A percentile compares a stretch with the other conserved stretches of the same genome.
Evolutionary conservation across 2,113 vertebrate genomes (phyloP).

Genomic region (Cryptotis parvus): DNA sequence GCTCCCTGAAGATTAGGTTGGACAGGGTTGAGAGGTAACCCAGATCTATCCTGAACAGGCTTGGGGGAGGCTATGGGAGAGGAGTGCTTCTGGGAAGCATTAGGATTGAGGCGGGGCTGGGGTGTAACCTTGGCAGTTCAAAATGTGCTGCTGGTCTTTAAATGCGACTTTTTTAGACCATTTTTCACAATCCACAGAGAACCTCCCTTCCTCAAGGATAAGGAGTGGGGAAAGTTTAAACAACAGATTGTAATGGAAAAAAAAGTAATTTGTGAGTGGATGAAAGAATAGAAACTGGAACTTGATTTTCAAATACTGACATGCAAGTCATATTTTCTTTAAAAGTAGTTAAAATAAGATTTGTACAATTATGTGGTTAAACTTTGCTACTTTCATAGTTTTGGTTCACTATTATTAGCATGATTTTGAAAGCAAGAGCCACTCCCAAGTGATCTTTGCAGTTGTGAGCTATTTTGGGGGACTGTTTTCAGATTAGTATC

Average conservation of each 20-base stretch:
- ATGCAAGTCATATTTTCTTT: conserved; percentile 25
- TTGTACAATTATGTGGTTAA: background rate
- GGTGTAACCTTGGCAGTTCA: conserved; percentile 22
- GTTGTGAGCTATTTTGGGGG: too few species aligned
- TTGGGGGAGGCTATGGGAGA: conserved; percentile 42
- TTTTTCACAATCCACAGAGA: conserved; percentile 42
- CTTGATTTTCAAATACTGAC: background rate
- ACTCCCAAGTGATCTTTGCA: background rate
- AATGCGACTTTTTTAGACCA: conserved; percentile 23
- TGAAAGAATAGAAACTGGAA: conserved; percentile 18
- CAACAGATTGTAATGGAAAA: conserved; percentile 30
- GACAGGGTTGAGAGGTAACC: background rate
- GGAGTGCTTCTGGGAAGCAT: conserved; percentile 12
- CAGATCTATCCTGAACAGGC: background rate
- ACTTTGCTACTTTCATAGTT: background rate
- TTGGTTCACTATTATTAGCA: background rate
- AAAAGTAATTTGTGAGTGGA: conserved; percentile 18
- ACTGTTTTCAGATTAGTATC: too few species aligned
- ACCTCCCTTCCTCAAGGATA: conserved; percentile 12
- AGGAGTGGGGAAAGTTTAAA: background rate
- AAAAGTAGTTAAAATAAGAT: conserved; percentile 23
- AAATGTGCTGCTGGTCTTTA: conserved; percentile 25
- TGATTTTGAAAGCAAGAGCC: background rate
- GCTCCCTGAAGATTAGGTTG: background rate
- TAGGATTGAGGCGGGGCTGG: background rate